Percentiles rank a stretch among this genome's conserved stretches.
Conservation (phyloP, 2,888 invertebrate species). For the Drosophila ezoana region DNA sequence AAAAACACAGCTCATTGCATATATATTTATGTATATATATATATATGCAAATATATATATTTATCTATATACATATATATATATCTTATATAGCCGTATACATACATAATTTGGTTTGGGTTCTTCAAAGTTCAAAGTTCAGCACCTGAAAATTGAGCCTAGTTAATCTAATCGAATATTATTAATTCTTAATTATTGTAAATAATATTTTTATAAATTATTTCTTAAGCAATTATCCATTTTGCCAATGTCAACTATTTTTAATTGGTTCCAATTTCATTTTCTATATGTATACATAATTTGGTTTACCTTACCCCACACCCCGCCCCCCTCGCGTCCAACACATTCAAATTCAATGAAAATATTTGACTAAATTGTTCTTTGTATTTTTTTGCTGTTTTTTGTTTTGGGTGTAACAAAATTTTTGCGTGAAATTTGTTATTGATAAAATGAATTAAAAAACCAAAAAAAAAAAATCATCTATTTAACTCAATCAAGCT, state of each 20-base stretch:
- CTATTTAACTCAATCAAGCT: conserved; percentile 18
- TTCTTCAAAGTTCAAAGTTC: conserved; percentile 56
- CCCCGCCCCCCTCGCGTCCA: conserved; percentile 23
- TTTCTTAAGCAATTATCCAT: conserved; percentile 34
- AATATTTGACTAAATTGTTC: conserved; percentile 18
- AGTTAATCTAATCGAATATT: conserved; percentile 25
- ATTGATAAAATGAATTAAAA: conserved; percentile 11
- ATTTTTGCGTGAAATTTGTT: conserved; percentile 67
- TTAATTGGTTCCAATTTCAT: conserved; percentile 13
- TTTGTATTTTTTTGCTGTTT: conserved; percentile 8
- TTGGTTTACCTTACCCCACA: not conserved
- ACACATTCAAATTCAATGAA: conserved; percentile 22
- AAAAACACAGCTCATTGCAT: conserved; percentile 44
- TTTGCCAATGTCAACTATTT: conserved; percentile 27
- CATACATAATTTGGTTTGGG: conserved; percentile 76
- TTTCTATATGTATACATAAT: conserved; percentile 16
- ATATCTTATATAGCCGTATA: conserved; percentile 34
- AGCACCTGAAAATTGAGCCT: conserved; percentile 39
- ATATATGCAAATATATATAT: not conserved
- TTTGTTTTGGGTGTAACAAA: conserved; percentile 83
- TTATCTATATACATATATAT: not conserved
- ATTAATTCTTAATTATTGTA: conserved; percentile 41
- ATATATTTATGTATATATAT: conserved; percentile 1
- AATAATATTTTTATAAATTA: conserved; percentile 43
- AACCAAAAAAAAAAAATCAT: conserved; percentile 6